Conservation (phyloP, 2,797 vertebrate species). For the Spea hammondii region DNA sequence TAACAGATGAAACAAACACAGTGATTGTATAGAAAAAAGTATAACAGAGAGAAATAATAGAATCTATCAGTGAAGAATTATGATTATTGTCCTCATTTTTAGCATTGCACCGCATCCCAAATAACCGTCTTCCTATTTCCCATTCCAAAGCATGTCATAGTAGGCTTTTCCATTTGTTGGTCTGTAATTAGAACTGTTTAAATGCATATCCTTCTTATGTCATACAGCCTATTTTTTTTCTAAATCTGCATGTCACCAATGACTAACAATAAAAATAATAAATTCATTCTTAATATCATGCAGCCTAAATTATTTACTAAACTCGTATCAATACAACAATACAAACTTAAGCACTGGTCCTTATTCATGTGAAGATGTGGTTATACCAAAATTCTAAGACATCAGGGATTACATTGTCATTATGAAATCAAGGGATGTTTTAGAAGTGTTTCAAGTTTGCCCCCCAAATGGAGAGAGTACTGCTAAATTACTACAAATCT, state of each 20-base stretch:
- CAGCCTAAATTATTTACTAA: too few species aligned
- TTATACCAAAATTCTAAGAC: too few species aligned
- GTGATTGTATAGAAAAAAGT: conserved; percentile 42
- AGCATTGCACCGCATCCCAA: conserved; percentile 17
- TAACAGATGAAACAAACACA: conserved; percentile 39
- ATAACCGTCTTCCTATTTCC: conserved; percentile 16
- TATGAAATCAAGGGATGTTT: too few species aligned
- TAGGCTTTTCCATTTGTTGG: conserved; percentile 15
- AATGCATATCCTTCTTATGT: conserved; percentile 4
- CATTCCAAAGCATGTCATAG: conserved; percentile 22
- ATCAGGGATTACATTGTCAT: too few species aligned
- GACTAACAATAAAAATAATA: too few species aligned
- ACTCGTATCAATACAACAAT: too few species aligned
- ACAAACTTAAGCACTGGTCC: too few species aligned
- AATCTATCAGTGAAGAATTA: conserved; percentile 32
- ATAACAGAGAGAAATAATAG: conserved; percentile 34
- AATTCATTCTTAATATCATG: too few species aligned
- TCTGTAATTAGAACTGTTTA: conserved; percentile 10
- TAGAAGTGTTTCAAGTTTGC: too few species aligned
- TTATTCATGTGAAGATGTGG: too few species aligned
- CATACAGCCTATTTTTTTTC: background rate
- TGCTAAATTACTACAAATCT: too few species aligned
- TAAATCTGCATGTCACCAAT: background rate
- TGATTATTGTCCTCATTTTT: conserved; percentile 44
- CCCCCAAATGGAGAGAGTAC: too few species aligned